Evolutionary conservation across 2,113 vertebrate genomes (phyloP).

Genomic region (Murina feae): DNA sequence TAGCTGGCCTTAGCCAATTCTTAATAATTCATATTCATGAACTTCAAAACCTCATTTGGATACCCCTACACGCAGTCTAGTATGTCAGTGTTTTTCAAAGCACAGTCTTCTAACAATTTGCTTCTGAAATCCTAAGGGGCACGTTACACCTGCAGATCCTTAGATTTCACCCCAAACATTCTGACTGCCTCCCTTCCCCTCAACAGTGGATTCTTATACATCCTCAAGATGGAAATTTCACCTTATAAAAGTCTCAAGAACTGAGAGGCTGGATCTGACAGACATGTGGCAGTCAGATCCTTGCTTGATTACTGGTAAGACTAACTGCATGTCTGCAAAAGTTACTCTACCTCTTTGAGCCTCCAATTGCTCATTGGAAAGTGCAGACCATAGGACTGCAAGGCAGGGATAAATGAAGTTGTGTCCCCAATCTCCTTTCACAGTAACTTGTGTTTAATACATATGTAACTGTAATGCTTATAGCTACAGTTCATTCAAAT

Average conservation of each 20-base stretch:
- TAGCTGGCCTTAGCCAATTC: not conserved
- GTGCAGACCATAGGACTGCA: not conserved
- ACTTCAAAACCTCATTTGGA: not conserved
- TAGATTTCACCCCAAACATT: not conserved
- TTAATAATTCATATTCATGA: not conserved
- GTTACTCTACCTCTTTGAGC: not conserved
- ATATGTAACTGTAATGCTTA: not conserved
- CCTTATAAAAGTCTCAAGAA: not conserved
- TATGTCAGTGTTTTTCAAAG: not conserved
- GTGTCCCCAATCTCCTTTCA: not conserved
- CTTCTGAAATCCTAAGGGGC: not conserved
- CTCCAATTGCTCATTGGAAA: not conserved
- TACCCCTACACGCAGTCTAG: rapidly evolving
- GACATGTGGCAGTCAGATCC: not conserved
- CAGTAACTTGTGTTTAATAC: not conserved
- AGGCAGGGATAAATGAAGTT: not conserved
- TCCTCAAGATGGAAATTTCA: not conserved
- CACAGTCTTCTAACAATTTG: not conserved
- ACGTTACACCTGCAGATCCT: not conserved
- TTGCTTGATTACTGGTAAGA: not conserved
- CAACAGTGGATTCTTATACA: rapidly evolving
- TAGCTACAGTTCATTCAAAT: not conserved
- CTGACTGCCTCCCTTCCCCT: not conserved
- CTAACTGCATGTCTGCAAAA: not conserved
- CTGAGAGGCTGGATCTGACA: not conserved